Conservation (phyloP, 30 jellyfish, hydroid and myxozoan genomes). For the Hydractinia echinata region DNA sequence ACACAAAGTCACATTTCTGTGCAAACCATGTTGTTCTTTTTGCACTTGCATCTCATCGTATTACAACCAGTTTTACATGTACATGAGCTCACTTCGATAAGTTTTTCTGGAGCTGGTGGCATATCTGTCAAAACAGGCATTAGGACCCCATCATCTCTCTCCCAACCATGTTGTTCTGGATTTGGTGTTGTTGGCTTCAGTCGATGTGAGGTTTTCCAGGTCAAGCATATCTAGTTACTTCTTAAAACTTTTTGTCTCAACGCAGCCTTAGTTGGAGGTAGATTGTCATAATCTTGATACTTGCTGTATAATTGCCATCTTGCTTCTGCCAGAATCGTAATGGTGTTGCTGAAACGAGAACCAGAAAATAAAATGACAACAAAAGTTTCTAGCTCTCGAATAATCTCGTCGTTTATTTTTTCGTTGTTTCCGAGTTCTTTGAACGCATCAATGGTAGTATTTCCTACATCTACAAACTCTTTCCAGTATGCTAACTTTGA, state of each 20-base stretch:
- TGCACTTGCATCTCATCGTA: constrained; percentile 47
- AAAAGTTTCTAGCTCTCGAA: no score
- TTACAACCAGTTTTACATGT: constrained; percentile 51
- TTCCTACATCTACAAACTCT: no score
- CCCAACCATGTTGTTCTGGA: constrained; percentile 37
- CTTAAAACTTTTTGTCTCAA: background rate
- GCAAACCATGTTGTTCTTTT: constrained; percentile 41
- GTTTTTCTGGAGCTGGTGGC: constrained; percentile 67
- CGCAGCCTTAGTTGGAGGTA: background rate
- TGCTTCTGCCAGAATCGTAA: no score
- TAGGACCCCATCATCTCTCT: constrained; percentile 22
- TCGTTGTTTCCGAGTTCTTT: no score
- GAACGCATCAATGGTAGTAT: no score
- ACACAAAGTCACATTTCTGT: constrained; percentile 7
- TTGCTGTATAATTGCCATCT: no score
- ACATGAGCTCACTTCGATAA: constrained; percentile 48
- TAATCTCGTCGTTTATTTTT: no score
- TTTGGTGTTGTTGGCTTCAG: no score
- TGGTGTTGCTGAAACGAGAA: no score
- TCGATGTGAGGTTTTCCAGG: background rate
- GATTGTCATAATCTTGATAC: background rate
- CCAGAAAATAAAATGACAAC: no score
- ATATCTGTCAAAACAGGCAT: constrained; percentile 43
- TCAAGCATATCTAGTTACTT: no score
- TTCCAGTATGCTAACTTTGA: no score